Evolutionary conservation across 2,797 vertebrate species (phyloP).

Genomic region (Babyrousa celebensis): DNA sequence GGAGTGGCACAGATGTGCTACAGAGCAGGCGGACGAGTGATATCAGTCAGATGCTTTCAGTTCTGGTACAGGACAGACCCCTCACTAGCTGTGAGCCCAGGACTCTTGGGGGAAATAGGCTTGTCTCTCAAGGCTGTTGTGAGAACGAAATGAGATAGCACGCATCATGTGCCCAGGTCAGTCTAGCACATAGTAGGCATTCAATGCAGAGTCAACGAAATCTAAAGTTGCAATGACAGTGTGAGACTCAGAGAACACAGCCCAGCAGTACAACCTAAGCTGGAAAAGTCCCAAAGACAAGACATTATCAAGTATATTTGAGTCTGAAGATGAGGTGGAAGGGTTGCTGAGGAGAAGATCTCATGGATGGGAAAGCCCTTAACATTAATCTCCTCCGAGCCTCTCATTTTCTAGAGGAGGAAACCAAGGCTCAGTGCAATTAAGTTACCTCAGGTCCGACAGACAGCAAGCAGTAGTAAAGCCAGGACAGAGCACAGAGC

Average conservation of each 20-base stretch:
- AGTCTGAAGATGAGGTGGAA: not conserved
- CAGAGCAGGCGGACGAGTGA: not conserved
- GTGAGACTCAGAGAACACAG: not conserved
- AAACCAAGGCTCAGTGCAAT: not conserved
- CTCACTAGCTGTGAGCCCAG: not conserved
- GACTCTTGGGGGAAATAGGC: not conserved
- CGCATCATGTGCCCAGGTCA: not conserved
- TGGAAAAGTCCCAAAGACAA: not conserved
- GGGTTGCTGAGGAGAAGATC: not conserved
- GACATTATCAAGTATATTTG: not conserved
- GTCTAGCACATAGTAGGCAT: not conserved
- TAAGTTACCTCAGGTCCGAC: not conserved
- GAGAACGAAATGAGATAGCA: not conserved
- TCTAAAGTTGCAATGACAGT: not conserved
- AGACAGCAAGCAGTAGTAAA: not conserved
- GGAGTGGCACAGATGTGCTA: not conserved
- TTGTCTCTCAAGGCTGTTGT: not conserved
- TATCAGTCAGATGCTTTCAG: not conserved
- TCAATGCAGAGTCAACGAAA: not conserved
- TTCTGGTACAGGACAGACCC: not conserved
- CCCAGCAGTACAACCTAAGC: not conserved
- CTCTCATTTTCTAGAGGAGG: not conserved
- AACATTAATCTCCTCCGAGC: not conserved
- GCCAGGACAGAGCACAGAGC: not conserved
- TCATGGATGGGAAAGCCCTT: not conserved